Conservation (phyloP, 2,113 vertebrate genomes). For the Dolichallabes microphthalmus region DNA sequence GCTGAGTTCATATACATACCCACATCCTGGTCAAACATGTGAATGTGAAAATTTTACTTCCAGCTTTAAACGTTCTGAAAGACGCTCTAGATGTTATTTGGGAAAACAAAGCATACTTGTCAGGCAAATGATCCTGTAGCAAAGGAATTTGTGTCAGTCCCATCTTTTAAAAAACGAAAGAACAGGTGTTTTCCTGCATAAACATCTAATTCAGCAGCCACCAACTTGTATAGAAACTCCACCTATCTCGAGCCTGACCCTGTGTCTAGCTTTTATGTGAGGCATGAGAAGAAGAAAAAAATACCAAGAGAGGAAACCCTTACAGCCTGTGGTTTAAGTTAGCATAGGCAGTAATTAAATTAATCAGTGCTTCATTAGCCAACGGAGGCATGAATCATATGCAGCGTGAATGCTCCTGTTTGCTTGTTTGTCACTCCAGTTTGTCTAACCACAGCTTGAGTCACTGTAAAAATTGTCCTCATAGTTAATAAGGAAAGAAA, state of each 20-base stretch:
- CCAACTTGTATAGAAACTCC: background rate
- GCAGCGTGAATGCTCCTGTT: conserved; percentile 27
- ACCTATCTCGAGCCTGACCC: background rate
- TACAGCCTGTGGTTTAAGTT: conserved; percentile 22
- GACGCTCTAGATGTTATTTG: background rate
- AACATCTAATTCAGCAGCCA: background rate
- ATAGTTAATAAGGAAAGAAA: background rate
- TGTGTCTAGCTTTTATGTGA: conserved; percentile 10
- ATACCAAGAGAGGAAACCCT: conserved; percentile 26
- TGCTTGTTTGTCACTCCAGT: conserved; percentile 35
- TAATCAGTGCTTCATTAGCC: conserved; percentile 45
- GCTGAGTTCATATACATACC: conserved; percentile 16
- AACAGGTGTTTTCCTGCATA: conserved; percentile 9
- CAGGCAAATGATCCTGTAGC: background rate
- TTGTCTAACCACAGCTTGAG: conserved; percentile 36
- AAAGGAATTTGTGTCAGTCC: background rate
- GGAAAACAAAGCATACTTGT: background rate
- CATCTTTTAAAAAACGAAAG: background rate
- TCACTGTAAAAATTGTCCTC: background rate
- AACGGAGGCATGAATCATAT: conserved; percentile 22
- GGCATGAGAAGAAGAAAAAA: background rate
- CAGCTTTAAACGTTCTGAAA: conserved; percentile 5
- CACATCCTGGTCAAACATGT: background rate
- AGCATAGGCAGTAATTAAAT: conserved; percentile 41
- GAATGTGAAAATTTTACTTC: conserved; percentile 4